phyloP scores from a whole-genome alignment of 2,888 invertebrate species.

The Luperina testacea region DNA sequence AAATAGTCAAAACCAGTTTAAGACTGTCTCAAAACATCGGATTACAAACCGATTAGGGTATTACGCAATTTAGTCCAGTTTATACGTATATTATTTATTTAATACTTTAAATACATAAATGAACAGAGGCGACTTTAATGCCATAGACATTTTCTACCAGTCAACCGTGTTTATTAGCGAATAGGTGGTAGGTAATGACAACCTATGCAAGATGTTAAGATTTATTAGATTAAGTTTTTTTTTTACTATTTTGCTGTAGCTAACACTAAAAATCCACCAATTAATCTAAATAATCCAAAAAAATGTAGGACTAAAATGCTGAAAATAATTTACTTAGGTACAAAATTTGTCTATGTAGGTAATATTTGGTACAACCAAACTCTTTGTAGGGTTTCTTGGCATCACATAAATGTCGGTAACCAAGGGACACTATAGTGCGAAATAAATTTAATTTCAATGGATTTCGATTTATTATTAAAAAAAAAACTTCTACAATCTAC shows the following conservation, averaged over 20 bases:
- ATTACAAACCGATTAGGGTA: neutral
- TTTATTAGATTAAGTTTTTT: too few species aligned
- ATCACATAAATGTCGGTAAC: neutral
- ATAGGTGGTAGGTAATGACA: neutral
- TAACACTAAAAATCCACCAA: neutral
- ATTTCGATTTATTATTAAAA: neutral
- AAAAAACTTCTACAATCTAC: neutral
- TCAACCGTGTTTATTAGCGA: neutral
- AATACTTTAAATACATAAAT: neutral
- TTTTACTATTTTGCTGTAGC: neutral
- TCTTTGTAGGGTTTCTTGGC: slow-evolving; percentile 29
- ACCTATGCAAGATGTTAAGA: neutral
- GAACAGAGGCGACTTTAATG: neutral
- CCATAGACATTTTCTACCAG: neutral
- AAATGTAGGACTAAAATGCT: neutral
- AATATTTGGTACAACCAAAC: slow-evolving; percentile 3
- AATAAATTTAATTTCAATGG: slow-evolving; percentile 9
- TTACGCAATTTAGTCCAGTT: slow-evolving; percentile 4
- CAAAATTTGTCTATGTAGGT: neutral
- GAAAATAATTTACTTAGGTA: neutral
- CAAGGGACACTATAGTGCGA: neutral
- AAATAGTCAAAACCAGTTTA: slow-evolving; percentile 39
- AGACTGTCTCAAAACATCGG: neutral
- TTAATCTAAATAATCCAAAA: neutral
- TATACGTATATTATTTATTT: neutral